These are phyloP conservation scores for Atherix ibis DNA, from an alignment of 2,888 invertebrate species.

Conservation along the genomic window DNA sequence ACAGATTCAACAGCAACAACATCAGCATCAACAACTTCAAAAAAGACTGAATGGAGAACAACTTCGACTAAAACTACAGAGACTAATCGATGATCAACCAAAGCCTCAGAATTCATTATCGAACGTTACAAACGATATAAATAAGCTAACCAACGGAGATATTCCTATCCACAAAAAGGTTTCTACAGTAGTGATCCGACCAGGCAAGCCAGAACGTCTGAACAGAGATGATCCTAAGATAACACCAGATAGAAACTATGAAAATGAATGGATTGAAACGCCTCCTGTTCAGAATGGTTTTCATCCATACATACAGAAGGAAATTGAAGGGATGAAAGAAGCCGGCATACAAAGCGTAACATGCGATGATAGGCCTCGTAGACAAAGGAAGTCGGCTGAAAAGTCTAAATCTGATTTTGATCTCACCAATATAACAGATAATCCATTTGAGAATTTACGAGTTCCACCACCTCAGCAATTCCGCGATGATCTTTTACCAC, in stretches of 20 bases:
- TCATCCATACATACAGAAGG: conserved; percentile 39
- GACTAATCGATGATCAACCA: conserved; percentile 35
- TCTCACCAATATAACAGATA: conserved; percentile 39
- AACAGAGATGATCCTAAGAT: conserved; percentile 15
- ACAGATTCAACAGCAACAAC: conserved; percentile 37
- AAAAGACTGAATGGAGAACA: conserved; percentile 47
- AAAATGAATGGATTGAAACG: conserved; percentile 16
- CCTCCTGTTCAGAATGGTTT: conserved; percentile 18
- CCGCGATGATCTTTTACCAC: conserved; percentile 63
- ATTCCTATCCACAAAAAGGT: conserved; percentile 24
- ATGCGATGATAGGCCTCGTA: conserved; percentile 34
- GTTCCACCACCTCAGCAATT: conserved; percentile 73
- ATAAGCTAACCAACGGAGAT: conserved; percentile 11
- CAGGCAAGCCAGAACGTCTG: conserved; percentile 18
- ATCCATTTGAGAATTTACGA: conserved; percentile 51
- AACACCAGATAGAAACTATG: conserved; percentile 10
- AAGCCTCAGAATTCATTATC: conserved; percentile 12
- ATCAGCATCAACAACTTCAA: conserved; percentile 10
- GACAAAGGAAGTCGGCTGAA: conserved; percentile 16
- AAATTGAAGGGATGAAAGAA: conserved; percentile 29
- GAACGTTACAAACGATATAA: conserved; percentile 1
- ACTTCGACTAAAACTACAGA: conserved; percentile 45
- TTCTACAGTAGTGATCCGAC: conserved; percentile 23
- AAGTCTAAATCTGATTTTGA: conserved; percentile 46
- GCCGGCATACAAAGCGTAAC: conserved; percentile 27